Conservation (phyloP, 1,140 invertebrate species). For the Apis cerana region DNA sequence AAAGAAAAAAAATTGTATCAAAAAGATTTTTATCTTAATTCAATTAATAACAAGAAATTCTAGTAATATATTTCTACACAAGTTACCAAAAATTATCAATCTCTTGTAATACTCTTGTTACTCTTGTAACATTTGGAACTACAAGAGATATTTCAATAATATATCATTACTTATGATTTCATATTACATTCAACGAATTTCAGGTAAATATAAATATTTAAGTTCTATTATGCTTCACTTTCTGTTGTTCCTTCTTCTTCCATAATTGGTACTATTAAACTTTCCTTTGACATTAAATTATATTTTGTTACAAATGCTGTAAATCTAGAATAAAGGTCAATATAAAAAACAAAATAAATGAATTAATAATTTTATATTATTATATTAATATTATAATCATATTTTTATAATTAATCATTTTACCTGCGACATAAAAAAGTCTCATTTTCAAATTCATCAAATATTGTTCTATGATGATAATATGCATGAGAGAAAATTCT, state of each 20-base stretch:
- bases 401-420: neutral
- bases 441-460: conserved; percentile 99
- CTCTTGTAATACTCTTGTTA: conserved; percentile 9
- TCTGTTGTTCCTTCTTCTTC: conserved; percentile 85
- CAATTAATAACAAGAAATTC: conserved; percentile 20
- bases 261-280: conserved; percentile 98
- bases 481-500: conserved; percentile 99
- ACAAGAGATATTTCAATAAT: conserved; percentile 20
- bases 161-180: conserved; percentile 38
- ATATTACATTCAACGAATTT: conserved; percentile 57
- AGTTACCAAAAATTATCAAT: conserved; percentile 35
- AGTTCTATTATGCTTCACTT: conserved; percentile 86
- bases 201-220: conserved; percentile 51
- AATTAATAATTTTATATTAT: neutral
- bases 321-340: conserved; percentile 83
- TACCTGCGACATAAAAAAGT: conserved; percentile 95
- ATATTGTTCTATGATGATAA: conserved; percentile 98
- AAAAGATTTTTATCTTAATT: conserved; percentile 16
- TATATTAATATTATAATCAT: neutral
- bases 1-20: neutral
- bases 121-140: conserved; percentile 15
- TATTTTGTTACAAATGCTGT: conserved; percentile 99
- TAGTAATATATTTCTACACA: conserved; percentile 14
- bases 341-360: neutral
- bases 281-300: conserved; percentile 98